These are phyloP conservation scores for Microcaecilia unicolor DNA, from an alignment of 2,797 vertebrate genomes.

Conservation along the genomic window DNA sequence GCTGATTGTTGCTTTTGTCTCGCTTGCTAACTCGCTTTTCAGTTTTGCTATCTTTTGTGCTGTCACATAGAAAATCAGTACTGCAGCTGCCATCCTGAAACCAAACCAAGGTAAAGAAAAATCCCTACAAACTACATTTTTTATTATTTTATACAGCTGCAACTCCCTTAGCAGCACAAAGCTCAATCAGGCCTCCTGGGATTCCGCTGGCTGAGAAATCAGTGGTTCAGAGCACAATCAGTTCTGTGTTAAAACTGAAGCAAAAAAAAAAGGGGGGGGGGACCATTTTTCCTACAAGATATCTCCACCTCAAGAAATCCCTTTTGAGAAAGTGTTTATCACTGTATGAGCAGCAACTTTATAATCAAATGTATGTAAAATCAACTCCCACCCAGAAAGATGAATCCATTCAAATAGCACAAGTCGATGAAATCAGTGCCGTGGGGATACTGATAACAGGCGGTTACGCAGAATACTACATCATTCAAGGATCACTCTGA, in stretches of 20 bases:
- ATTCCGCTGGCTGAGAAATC: constrained; percentile 86
- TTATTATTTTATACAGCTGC: constrained; percentile 62
- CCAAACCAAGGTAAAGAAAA: constrained; percentile 63
- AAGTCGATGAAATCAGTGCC: constrained; percentile 12
- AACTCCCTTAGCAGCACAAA: constrained; percentile 60
- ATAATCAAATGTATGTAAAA: background rate
- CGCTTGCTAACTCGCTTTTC: constrained; percentile 73
- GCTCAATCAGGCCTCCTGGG: constrained; percentile 71
- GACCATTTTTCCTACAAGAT: constrained; percentile 52
- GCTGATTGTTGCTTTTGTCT: constrained; percentile 78
- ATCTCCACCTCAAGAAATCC: constrained; percentile 49
- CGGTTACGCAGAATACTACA: constrained; percentile 1
- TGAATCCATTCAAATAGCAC: constrained; percentile 1
- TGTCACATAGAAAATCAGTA: constrained; percentile 66
- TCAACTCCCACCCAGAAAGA: too few relatives aligned
- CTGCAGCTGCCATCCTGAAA: constrained; percentile 55
- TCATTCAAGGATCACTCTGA: constrained; percentile 10
- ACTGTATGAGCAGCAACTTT: constrained; percentile 36
- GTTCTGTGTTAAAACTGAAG: constrained; percentile 30
- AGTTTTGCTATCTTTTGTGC: constrained; percentile 70
- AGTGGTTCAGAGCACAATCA: constrained; percentile 49
- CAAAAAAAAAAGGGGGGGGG: constrained; percentile 7
- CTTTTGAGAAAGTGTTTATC: constrained; percentile 65
- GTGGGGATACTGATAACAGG: constrained; percentile 10
- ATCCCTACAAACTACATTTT: constrained; percentile 66